Conservation (phyloP, 1,140 invertebrate species). For the Sogatella furcifera region DNA sequence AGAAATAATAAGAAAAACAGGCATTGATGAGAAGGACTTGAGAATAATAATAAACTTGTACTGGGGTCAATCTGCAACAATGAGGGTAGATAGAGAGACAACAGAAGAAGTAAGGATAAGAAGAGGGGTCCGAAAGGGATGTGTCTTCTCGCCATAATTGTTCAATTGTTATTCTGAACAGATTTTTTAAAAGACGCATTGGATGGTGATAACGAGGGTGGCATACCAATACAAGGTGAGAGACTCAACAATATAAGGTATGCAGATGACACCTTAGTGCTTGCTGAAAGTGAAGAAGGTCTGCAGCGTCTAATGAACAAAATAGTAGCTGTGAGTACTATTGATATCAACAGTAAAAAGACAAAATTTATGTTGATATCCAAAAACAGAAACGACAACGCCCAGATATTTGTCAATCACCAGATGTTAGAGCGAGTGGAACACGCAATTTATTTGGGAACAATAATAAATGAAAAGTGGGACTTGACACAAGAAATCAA, state of each 20-base stretch:
- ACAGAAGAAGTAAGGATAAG: constrained; percentile 6
- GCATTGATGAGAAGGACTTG: constrained; percentile 16
- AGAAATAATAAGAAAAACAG: constrained; percentile 13
- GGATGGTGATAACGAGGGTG: constrained; percentile 7
- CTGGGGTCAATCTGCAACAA: constrained; percentile 11
- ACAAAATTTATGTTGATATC: background rate
- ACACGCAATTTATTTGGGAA: background rate
- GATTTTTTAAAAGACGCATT: constrained; percentile 12
- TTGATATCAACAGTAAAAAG: background rate
- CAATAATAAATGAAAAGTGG: background rate
- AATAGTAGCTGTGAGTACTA: too few relatives aligned
- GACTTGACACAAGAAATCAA: background rate
- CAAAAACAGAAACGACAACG: background rate
- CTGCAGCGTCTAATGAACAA: too few relatives aligned
- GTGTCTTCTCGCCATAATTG: constrained; percentile 25
- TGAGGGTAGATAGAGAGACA: constrained; percentile 6
- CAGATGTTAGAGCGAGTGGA: background rate
- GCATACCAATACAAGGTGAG: constrained; percentile 6
- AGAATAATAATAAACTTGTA: constrained; percentile 18
- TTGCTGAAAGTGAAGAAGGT: background rate
- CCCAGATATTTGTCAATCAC: background rate
- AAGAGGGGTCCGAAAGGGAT: constrained; percentile 26
- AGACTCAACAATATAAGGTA: constrained; percentile 7
- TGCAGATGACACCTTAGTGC: background rate
- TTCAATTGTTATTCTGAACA: constrained; percentile 27